Evolutionary conservation across 2,888 invertebrate genomes (phyloP).

Genomic region (Drosophila robusta): DNA sequence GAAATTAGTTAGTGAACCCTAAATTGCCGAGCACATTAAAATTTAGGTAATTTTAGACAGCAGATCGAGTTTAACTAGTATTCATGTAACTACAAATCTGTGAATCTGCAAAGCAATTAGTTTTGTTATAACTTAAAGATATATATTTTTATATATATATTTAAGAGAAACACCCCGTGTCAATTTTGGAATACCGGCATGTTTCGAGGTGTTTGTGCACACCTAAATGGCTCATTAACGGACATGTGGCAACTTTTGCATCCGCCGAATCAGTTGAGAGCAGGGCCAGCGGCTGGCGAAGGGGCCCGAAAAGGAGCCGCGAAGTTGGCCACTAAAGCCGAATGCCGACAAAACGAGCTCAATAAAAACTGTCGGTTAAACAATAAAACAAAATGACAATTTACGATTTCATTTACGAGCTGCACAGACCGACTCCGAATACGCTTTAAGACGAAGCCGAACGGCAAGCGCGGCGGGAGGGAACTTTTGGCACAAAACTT

Average conservation of each 20-base stretch:
- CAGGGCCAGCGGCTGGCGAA: not conserved
- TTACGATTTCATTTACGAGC: slow-evolving; percentile 80
- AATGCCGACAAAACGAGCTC: slow-evolving; percentile 76
- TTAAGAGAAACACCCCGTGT: no score
- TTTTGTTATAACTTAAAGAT: no score
- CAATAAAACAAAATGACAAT: slow-evolving; percentile 80
- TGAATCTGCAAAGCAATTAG: no score
- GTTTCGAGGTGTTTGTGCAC: slow-evolving; percentile 50
- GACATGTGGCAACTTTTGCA: slow-evolving; percentile 67
- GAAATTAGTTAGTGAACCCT: no score
- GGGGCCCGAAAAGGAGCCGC: slow-evolving; percentile 4
- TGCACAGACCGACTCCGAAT: slow-evolving; percentile 19
- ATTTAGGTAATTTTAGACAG: no score
- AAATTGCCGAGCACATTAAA: no score
- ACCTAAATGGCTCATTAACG: slow-evolving; percentile 80
- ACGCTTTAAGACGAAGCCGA: slow-evolving; percentile 7
- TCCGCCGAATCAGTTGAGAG: slow-evolving; percentile 27
- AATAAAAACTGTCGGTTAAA: slow-evolving; percentile 74
- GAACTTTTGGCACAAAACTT: slow-evolving; percentile 29
- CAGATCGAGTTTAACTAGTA: no score
- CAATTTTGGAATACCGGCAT: slow-evolving; percentile 3
- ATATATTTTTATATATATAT: no score
- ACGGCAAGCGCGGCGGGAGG: not conserved
- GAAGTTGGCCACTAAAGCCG: slow-evolving; percentile 42
- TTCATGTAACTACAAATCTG: no score